These are phyloP conservation scores for Leucozona laternaria DNA, from an alignment of 2,888 invertebrate genomes.

Conservation along the genomic window DNA sequence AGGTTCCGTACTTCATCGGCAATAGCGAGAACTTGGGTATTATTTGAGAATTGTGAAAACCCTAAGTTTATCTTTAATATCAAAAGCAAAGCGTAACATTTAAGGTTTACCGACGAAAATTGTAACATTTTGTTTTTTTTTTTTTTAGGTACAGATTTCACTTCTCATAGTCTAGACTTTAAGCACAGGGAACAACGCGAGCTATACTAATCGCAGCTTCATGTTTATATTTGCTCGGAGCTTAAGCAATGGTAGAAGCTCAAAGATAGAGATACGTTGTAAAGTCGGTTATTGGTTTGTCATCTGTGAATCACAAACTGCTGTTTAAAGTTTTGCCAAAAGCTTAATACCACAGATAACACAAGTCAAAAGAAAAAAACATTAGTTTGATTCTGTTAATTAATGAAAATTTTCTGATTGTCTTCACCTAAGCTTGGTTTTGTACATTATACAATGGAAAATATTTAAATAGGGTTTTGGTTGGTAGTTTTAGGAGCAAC, in stretches of 20 bases:
- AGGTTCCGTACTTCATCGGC: conserved; percentile 17
- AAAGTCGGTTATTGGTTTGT: background rate
- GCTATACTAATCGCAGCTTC: background rate
- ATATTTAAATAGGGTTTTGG: too few species aligned
- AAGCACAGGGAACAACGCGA: background rate
- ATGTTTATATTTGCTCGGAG: background rate
- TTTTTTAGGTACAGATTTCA: background rate
- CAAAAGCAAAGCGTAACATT: background rate
- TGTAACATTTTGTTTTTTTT: background rate
- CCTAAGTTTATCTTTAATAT: background rate
- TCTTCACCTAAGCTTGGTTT: too few species aligned
- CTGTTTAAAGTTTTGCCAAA: background rate
- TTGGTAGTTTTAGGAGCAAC: too few species aligned
- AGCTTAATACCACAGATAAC: too few species aligned
- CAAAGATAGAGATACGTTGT: background rate
- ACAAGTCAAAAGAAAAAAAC: too few species aligned
- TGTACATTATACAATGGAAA: too few species aligned
- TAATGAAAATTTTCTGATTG: too few species aligned
- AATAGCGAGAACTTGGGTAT: conserved; percentile 1
- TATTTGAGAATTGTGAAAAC: background rate
- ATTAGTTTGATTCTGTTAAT: too few species aligned
- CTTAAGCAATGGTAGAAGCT: background rate
- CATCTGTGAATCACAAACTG: background rate
- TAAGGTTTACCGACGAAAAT: background rate
- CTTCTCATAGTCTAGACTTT: background rate